Conservation (phyloP, 35 echinoderm and acorn worm species). For the Patiria miniata region DNA sequence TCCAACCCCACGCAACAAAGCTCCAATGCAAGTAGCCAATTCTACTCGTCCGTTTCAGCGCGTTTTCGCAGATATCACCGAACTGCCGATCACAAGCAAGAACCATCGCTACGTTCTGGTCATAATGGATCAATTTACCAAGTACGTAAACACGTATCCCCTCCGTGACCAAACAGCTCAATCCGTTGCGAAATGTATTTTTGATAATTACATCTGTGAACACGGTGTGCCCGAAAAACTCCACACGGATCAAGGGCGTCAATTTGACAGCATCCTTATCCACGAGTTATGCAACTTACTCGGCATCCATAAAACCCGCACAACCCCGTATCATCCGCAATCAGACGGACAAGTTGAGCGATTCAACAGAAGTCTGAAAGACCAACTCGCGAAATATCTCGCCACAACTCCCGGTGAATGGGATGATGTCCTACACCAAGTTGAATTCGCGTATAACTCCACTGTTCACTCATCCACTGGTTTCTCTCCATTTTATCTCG, state of each 20-base stretch:
- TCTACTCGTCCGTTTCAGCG: background rate
- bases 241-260: conserved; percentile 38
- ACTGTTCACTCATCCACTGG: conserved; percentile 66
- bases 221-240: conserved; percentile 17
- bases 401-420: conserved; percentile 12
- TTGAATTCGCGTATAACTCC: conserved; percentile 36
- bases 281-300: conserved; percentile 20
- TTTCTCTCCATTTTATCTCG: conserved; percentile 67
- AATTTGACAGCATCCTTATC: conserved; percentile 44
- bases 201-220: background rate
- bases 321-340: conserved; percentile 39
- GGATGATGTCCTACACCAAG: conserved; percentile 22
- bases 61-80: conserved; percentile 2
- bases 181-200: background rate
- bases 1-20: background rate
- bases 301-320: conserved; percentile 26
- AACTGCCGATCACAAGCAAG: conserved; percentile 15
- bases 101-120: conserved; percentile 11
- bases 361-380: conserved; percentile 45
- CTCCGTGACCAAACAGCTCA: background rate
- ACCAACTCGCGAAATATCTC: background rate
- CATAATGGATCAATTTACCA: conserved; percentile 12
- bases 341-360: conserved; percentile 53
- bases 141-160: conserved; percentile 23
- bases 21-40: background rate